Evolutionary conservation across 2,113 vertebrate species (phyloP).

Genomic region (Kobus ellipsiprymnus): DNA sequence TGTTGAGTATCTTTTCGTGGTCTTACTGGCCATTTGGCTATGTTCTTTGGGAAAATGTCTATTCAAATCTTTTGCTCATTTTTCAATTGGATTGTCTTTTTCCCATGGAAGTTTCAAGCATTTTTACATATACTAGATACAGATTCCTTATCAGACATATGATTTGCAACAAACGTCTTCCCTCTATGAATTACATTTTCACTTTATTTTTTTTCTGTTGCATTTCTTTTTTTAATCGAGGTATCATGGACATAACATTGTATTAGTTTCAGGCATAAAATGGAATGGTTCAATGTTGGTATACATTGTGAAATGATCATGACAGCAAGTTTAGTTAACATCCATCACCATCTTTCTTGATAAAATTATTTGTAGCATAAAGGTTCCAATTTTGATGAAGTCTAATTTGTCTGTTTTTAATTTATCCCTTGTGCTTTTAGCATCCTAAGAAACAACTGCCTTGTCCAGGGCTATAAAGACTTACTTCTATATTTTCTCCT

Average conservation of each 20-base stretch:
- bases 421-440: not conserved
- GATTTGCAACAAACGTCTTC: not conserved
- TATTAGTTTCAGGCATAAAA: not conserved
- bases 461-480: not conserved
- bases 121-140: not conserved
- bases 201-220: not conserved
- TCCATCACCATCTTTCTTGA: not conserved
- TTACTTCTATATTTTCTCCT: not conserved
- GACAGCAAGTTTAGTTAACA: not conserved
- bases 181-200: not conserved
- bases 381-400: not conserved
- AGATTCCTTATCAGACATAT: not conserved
- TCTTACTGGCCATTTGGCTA: not conserved
- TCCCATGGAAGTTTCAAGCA: not conserved
- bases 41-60: not conserved
- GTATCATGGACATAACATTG: not conserved
- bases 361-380: not conserved
- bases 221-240: not conserved
- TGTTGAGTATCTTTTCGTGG: not conserved
- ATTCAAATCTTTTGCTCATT: not conserved
- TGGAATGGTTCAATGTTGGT: not conserved
- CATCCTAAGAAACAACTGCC: not conserved
- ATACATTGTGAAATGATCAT: not conserved
- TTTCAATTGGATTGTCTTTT: not conserved
- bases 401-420: not conserved